Percentiles rank a stretch among this genome's conserved stretches.
These are phyloP conservation scores for Malurus splendens DNA, from an alignment of 2,797 vertebrate species.

Conservation along the genomic window DNA sequence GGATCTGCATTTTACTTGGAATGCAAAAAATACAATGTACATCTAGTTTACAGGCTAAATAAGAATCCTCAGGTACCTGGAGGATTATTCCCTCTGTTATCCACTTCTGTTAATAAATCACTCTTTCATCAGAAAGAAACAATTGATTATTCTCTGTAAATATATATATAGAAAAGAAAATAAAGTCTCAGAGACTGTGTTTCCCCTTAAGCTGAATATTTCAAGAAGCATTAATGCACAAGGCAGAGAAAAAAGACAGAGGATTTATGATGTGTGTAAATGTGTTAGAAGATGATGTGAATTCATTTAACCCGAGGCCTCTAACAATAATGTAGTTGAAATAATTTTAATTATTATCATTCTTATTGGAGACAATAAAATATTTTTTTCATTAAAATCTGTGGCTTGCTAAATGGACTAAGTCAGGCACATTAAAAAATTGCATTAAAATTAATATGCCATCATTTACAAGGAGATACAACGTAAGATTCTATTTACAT, in stretches of 20 bases:
- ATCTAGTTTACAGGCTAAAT: background rate
- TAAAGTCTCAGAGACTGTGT: background rate
- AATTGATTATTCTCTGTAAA: background rate
- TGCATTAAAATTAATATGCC: background rate
- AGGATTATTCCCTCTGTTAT: background rate
- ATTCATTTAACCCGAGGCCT: constrained; percentile 13
- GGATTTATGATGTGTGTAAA: constrained; percentile 10
- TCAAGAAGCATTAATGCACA: background rate
- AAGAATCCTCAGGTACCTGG: background rate
- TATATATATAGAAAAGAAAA: background rate
- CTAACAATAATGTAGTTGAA: constrained; percentile 17
- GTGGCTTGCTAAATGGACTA: constrained; percentile 27
- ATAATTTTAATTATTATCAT: constrained; percentile 48
- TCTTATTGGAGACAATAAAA: background rate
- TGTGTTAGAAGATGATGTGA: constrained; percentile 20
- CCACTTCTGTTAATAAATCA: background rate
- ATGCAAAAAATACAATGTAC: background rate
- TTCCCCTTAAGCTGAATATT: background rate
- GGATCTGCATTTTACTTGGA: background rate
- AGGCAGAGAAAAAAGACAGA: background rate
- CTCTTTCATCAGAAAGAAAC: background rate
- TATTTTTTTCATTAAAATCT: constrained; percentile 38
- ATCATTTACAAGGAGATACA: background rate
- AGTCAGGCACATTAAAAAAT: constrained; percentile 16
- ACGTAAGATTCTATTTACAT: background rate